Evolutionary conservation across 2,113 vertebrate species (phyloP), one percentile per base, ranked within the genome.

Genomic region (Epinephelus lanceolatus): DNA sequence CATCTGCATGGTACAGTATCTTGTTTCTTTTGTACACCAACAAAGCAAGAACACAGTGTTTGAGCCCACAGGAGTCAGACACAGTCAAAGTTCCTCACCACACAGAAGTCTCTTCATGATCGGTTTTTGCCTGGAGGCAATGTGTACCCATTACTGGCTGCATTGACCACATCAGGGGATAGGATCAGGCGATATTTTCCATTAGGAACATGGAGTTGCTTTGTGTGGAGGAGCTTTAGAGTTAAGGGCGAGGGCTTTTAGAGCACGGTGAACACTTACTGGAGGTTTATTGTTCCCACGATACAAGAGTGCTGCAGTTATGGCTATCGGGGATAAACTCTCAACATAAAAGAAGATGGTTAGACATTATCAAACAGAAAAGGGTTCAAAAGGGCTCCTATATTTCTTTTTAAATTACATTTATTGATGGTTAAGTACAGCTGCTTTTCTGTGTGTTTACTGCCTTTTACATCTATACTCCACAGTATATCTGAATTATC

Each of bases 181-280:
- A 40, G 84, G 90, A 89, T 92, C 88, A 83, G 91, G 90, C 86
- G 0, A 85, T 89, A 86, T 91, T 93, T 95, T 94, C 94, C 94
- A 95, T 94, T 95, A 94, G 88, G 82, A 82, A 45, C 71, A 62
- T 5, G 53, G 56, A 37, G 80, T 45, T 71, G 82, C 68, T 92
- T 89, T 92, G 85, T 91, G 85, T 62, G 33, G 70, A 63, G 78
- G 45, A 33, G 84, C 47, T 84, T 69, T 70, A 80, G 61, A 81
- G 80, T 73, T 57, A 14, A 23, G 27, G 71, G 62, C 6, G 2
- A 30, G 83, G 57, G 90, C 89, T 94, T 93, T 92, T 78, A 92
- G 90, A 90, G 83, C 61, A 60, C 13, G 61, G 27, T 12, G 79
- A 69, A 80, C 78, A 71, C 68, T 85, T 82, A 49, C 5, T 30